Evolutionary conservation across 2,113 vertebrate species (phyloP), one percentile per base, ranked within the genome.

Genomic region (Hirundichthys speculiger): DNA sequence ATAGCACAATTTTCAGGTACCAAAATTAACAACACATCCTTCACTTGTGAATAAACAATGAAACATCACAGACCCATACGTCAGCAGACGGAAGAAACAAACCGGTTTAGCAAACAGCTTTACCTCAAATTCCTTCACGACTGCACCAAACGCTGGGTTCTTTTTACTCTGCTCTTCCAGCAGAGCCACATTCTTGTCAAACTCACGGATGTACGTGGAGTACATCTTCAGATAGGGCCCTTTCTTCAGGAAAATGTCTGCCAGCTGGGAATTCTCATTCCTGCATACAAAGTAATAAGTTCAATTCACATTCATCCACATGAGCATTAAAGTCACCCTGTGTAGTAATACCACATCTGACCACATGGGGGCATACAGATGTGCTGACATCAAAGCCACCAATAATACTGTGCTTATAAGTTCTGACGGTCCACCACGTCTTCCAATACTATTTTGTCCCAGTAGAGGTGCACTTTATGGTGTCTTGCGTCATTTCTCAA

Each of bases 141-240:
- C 94, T 2, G 91, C 80, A 43, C 92, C 93, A 59, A 99, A 99
- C 0, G 89, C 91, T 12, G 92, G 74, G 62, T 96, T 99, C 91
- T 94, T 98, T 85, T 93, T 96, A 73, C 91, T 96, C n/a, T 98
- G 96, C 69, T 98, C 98, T 80, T 97, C 97, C 80, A 99, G 92
- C 62, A 98, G 90, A 57, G 93, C 90, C 83, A 96, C 86, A 89
- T 98, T 99, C 92, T 93, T 97, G 91, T 98, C 95, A 59, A 96
- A 99, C 90, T 98, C 96, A n/a, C 95, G 94, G 76, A 99, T 99
- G 82, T 99, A 99, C 2, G 94, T 96, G 40, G 97, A 98, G 90
- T 99, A 99, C 98, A 99, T 98, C 86, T 99, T 99, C 55, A 99
- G 88, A 78, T 96, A 99, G 0, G 96, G 97, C 16, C 98, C 96